Evolutionary conservation across 2,888 invertebrate species (phyloP).

Genomic region (Heliconius aoede): DNA sequence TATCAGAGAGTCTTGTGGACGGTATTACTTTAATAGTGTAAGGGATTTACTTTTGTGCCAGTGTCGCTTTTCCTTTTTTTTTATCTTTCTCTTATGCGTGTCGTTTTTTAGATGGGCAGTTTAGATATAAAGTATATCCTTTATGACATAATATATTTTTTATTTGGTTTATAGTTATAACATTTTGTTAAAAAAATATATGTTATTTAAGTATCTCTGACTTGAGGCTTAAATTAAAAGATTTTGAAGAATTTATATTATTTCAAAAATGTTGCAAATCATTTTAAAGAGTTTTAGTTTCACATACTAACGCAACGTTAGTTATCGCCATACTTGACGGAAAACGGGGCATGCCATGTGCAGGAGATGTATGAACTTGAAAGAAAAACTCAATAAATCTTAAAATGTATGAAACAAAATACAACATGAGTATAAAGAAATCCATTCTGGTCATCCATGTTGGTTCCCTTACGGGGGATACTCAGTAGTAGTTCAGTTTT

Average conservation of each 20-base stretch:
- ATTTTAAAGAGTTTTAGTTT: too few relatives aligned
- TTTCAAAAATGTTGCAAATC: too few relatives aligned
- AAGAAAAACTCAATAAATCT: not conserved
- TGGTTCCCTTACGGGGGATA: not conserved
- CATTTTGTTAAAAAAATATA: too few relatives aligned
- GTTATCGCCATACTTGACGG: too few relatives aligned
- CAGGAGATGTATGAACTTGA: not conserved
- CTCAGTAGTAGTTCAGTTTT: not conserved
- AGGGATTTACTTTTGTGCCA: constrained; percentile 28
- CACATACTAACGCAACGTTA: too few relatives aligned
- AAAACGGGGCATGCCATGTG: too few relatives aligned
- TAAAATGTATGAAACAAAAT: not conserved
- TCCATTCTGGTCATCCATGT: too few relatives aligned
- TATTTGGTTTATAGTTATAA: too few relatives aligned
- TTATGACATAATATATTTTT: too few relatives aligned
- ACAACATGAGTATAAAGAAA: not conserved
- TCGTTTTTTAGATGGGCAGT: not conserved
- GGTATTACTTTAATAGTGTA: constrained; percentile 38
- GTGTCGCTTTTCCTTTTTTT: constrained; percentile 23
- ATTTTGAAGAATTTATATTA: too few relatives aligned
- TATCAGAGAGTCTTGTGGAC: constrained; percentile 41
- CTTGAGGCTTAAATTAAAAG: too few relatives aligned
- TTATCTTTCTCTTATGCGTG: constrained; percentile 17
- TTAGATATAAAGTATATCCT: not conserved
- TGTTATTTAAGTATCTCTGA: too few relatives aligned